Evolutionary conservation across 2,113 vertebrate species (phyloP).

Genomic region (Noturus placidus): DNA sequence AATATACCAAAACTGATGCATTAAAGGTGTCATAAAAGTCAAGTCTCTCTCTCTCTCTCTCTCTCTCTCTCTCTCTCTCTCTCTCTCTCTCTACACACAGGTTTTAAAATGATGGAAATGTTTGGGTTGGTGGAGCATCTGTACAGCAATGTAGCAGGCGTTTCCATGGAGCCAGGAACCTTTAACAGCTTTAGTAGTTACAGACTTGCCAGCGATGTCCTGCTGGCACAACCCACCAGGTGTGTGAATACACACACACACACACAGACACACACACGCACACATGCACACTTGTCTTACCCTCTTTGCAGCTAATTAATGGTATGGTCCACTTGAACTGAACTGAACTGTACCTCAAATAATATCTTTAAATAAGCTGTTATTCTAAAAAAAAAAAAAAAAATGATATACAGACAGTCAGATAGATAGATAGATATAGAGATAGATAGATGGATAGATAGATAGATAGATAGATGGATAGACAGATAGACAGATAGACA

Average conservation of each 20-base stretch:
- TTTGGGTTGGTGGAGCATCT: constrained; percentile 89
- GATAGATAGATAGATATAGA: neutral
- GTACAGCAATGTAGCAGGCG: constrained; percentile 82
- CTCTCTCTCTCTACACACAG: constrained; percentile 59
- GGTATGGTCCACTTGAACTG: neutral
- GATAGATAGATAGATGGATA: neutral
- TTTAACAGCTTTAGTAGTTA: constrained; percentile 91
- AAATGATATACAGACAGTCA: no score
- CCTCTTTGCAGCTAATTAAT: neutral
- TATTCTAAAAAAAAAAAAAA: no score
- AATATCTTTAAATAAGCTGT: neutral
- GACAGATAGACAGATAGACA: neutral
- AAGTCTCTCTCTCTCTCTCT: neutral
- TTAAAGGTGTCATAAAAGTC: no score
- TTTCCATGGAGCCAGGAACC: constrained; percentile 94
- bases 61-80: neutral
- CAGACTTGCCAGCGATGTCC: constrained; percentile 82
- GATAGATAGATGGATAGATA: neutral
- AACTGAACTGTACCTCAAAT: neutral
- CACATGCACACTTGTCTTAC: neutral
- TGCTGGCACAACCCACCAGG: constrained; percentile 93
- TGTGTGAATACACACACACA: constrained; percentile 57
- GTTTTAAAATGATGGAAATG: constrained; percentile 98
- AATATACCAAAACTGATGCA: no score
- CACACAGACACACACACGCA: neutral